Base-by-base conservation (phyloP, 2,113 vertebrate species). In the Piaya cayana region DNA sequence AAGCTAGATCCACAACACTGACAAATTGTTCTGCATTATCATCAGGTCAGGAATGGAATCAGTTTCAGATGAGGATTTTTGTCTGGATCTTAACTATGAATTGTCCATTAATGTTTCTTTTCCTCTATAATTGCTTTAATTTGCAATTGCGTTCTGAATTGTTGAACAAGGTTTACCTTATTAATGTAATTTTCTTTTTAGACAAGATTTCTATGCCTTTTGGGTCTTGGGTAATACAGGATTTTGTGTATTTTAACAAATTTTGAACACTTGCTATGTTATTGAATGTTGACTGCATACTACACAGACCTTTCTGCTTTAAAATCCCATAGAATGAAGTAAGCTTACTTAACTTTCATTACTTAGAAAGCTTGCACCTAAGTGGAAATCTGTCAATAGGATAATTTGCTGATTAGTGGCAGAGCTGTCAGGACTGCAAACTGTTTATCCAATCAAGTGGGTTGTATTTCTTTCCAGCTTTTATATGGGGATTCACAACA, bases 21-120 rank as follows among this genome's bases (percentile, higher is more conserved):
- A 89, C 82, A 4, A 96, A 88, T 8, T 93, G 96, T 37, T 97
- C 97, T 78, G 76, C 90, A 3, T 77, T 97, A 11, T 98, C 98
- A 59, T 98, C 98, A 96, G 99, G 99, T 99, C 92, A 97, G 98
- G 50, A 29, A n/a, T 22, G 8, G 39, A 37, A 37, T 26, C 9
- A 49, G 7, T 71, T 84, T 72, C 82, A 65, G 11, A 53, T 59
- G 14, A n/a, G 22, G 30, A 36, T 67, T 89, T 80, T 81, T 22
- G 22, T 68, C 23, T 56, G 58, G 47, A 29, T 75, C 45, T 60
- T 81, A n/a, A 3, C 23, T 60, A 4, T 50, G 45, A 83, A 45
- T 67, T 63, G 11, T 30, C 30, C 16, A 7, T 17, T 90, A n/a
- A 52, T 27, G 26, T 53, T 69, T 90, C 17, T 47, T 79, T 89